Conservation (phyloP, 1,140 invertebrate genomes). For the Drosophila pectinifera region DNA sequence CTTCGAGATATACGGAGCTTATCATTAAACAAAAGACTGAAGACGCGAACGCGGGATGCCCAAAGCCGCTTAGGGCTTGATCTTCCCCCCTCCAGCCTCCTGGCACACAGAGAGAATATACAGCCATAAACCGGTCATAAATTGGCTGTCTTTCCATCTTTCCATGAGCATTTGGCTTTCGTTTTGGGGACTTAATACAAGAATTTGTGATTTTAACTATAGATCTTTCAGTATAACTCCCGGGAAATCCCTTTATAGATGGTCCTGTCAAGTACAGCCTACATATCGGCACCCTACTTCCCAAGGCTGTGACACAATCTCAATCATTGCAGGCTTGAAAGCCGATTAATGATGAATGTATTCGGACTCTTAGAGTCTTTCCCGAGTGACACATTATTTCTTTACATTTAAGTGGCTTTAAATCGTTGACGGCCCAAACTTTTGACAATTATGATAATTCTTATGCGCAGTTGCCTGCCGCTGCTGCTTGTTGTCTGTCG, state of each 20-base stretch:
- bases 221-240: too few species aligned
- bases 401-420: not conserved
- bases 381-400: not conserved
- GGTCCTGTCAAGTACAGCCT: too few species aligned
- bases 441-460: conserved; percentile 72
- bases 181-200: not conserved
- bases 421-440: conserved; percentile 9
- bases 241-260: not conserved
- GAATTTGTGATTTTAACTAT: not conserved
- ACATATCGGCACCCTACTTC: too few species aligned
- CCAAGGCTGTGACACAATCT: too few species aligned
- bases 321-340: too few species aligned
- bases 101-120: not conserved
- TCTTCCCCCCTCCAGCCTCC: not conserved
- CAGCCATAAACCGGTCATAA: conserved; percentile 6
- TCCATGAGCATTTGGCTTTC: not conserved
- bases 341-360: not conserved
- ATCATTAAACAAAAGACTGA: conserved; percentile 49
- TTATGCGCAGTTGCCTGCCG: conserved; percentile 18
- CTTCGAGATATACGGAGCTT: conserved; percentile 30
- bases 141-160: not conserved
- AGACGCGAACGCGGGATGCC: conserved; percentile 6
- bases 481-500: conserved; percentile 34
- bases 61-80: conserved; percentile 33
- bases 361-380: too few species aligned